These are phyloP conservation scores for Deroptyus accipitrinus DNA, from an alignment of 2,113 vertebrate genomes.

Conservation along the genomic window DNA sequence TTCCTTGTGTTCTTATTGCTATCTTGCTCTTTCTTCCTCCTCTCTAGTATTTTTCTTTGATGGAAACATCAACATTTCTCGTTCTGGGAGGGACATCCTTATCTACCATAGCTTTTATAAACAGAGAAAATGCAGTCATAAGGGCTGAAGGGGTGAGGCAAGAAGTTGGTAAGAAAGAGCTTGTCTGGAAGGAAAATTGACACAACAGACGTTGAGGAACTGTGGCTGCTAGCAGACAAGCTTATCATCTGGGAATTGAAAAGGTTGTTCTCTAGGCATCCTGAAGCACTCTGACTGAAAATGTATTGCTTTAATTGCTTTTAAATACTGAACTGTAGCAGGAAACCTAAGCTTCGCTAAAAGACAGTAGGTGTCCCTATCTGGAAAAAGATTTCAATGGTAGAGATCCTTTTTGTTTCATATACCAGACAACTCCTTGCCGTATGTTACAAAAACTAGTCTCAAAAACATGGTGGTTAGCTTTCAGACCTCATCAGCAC, in stretches of 20 bases:
- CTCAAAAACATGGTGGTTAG: neutral
- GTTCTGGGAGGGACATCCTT: neutral
- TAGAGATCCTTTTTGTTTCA: neutral
- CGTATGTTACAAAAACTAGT: neutral
- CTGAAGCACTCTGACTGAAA: neutral
- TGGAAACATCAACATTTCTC: neutral
- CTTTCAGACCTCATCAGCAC: neutral
- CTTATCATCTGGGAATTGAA: neutral
- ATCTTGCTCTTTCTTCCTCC: neutral
- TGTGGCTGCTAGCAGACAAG: neutral
- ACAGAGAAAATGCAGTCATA: neutral
- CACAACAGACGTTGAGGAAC: neutral
- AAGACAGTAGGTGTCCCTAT: neutral
- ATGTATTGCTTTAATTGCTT: neutral
- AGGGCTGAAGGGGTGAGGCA: neutral
- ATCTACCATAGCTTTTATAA: neutral
- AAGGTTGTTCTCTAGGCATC: neutral
- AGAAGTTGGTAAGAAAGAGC: neutral
- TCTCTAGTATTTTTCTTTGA: neutral
- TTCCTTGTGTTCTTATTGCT: neutral
- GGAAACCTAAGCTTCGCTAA: neutral
- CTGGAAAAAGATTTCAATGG: neutral
- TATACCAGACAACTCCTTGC: neutral
- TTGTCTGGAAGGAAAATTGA: neutral
- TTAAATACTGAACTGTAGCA: neutral